Conservation (phyloP, 2,888 invertebrate genomes). For the Drepanosiphum platanoidis region DNA sequence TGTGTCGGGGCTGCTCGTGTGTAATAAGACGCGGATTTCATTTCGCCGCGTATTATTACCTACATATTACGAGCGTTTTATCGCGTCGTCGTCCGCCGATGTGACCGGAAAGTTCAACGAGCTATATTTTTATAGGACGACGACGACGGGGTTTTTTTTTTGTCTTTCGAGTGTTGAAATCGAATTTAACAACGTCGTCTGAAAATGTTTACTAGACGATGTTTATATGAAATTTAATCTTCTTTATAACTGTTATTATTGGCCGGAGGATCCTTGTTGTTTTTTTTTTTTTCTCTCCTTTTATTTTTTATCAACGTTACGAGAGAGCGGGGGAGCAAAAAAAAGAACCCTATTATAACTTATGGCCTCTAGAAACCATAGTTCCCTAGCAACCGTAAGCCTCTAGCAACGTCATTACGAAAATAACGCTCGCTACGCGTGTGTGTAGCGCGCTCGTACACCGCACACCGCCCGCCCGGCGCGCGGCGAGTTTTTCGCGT, state of each 20-base stretch:
- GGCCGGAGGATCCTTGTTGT: neutral
- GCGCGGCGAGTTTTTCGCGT: neutral
- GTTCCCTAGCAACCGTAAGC: constrained; percentile 28
- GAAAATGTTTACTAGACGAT: neutral
- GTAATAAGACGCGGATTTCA: too few relatives aligned
- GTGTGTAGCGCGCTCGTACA: neutral
- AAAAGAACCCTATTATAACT: neutral
- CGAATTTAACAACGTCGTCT: neutral
- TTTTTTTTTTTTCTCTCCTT: neutral
- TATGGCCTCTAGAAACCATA: constrained; percentile 5
- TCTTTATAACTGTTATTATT: neutral
- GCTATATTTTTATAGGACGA: neutral
- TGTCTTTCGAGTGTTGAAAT: neutral
- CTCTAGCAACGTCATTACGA: constrained; percentile 12
- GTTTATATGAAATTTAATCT: neutral
- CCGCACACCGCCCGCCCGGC: neutral
- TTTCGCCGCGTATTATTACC: too few relatives aligned
- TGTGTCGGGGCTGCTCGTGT: too few relatives aligned
- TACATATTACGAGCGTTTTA: neutral
- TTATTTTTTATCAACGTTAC: neutral
- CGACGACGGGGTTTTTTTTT: neutral
- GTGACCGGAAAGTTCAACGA: neutral
- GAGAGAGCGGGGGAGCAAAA: too few relatives aligned
- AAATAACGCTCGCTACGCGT: neutral
- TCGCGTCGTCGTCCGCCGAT: neutral